Base-by-base conservation (phyloP, 64 coral and sea anemone species). In the Stichodactyla mertensii region DNA sequence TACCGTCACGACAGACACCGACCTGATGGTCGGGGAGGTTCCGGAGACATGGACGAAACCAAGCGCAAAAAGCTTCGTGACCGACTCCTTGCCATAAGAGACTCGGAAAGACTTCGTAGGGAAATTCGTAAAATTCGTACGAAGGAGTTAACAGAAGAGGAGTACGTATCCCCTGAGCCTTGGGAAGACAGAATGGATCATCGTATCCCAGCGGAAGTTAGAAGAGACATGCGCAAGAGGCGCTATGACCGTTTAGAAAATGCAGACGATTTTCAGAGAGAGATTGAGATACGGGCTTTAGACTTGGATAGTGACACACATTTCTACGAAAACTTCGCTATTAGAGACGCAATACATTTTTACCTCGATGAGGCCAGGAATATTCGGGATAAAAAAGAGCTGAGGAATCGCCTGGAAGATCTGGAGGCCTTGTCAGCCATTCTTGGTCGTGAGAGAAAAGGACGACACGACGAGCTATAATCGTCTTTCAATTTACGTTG, bases 91-190 rank as follows among this genome's bases (percentile, higher is more conserved):
- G 91, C 85, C 11, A 83, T 89, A 60, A 51, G 70, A 22, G 85
- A 93, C 60, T 78, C 89, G 24, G 82, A 90, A 61, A 84, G 82
- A 19, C 82, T 97, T 26, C 88, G 91, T 71, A 71, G 88, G 0
- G 91, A 97, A 88, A 77, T 97, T 52, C 94, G 91, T 78, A 87
- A 80, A 53, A 97, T 97, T 78, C 91, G 94, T 13, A 79, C 78
- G 31, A 89, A 64, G 77, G 94, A 97, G 51, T 61, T 97, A 87
- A 90, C 67, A 26, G 91, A 97, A 85, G 88, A 97, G 13, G 94
- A 97, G 90, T 87, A 83, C 20, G 16, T 59, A 10, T 82, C 86
- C 55, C 52, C 69, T 52, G 87, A 92, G n/a, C 87, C 94, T 13
- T 92, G 90, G 94, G 84, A 89, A 83, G 78, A 83, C 6, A 81